These are phyloP conservation scores for Tanaodytes sp. DNA, from an alignment of 2,888 invertebrate species.

Conservation along the genomic window DNA sequence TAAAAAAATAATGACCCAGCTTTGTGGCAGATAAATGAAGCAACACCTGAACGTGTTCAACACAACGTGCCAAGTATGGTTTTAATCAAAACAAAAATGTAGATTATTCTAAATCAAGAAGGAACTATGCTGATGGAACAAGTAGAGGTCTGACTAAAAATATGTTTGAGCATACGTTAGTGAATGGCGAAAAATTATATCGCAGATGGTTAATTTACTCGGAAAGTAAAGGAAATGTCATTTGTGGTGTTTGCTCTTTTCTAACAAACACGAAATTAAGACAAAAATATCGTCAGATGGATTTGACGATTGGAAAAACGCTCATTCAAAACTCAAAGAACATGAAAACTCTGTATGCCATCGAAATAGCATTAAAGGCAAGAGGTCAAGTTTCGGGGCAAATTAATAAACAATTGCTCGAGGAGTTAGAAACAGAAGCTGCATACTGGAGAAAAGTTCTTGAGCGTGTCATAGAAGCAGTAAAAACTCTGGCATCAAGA, in stretches of 20 bases:
- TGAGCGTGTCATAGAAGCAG: slow-evolving; percentile 28
- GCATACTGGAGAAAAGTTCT: slow-evolving; percentile 28
- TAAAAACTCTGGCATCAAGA: slow-evolving; percentile 52
- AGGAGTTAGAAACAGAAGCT: slow-evolving; percentile 18
- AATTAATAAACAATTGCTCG: slow-evolving; percentile 18
- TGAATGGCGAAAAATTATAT: slow-evolving; percentile 17
- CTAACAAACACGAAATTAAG: slow-evolving; percentile 10
- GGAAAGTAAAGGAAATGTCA: slow-evolving; percentile 10
- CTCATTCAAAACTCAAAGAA: slow-evolving; percentile 18
- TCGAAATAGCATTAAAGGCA: slow-evolving; percentile 21
- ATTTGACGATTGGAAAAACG: slow-evolving; percentile 36
- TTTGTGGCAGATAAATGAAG: neutral
- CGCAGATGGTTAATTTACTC: slow-evolving; percentile 22
- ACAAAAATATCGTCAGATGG: slow-evolving; percentile 23
- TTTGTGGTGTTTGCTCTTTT: too few relatives aligned
- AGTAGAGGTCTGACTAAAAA: neutral
- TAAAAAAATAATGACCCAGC: slow-evolving; percentile 7
- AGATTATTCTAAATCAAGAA: slow-evolving; percentile 17
- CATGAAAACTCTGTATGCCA: slow-evolving; percentile 28
- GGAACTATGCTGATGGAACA: slow-evolving; percentile 14
- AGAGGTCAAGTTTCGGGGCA: slow-evolving; percentile 18
- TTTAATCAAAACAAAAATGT: slow-evolving; percentile 12
- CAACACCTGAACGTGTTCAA: slow-evolving; percentile 18
- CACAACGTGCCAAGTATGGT: slow-evolving; percentile 16
- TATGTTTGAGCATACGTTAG: slow-evolving; percentile 13